Evolutionary conservation across 2,113 vertebrate species (phyloP), one percentile per base, ranked within the genome.

Genomic region (Amphiprion percula): DNA sequence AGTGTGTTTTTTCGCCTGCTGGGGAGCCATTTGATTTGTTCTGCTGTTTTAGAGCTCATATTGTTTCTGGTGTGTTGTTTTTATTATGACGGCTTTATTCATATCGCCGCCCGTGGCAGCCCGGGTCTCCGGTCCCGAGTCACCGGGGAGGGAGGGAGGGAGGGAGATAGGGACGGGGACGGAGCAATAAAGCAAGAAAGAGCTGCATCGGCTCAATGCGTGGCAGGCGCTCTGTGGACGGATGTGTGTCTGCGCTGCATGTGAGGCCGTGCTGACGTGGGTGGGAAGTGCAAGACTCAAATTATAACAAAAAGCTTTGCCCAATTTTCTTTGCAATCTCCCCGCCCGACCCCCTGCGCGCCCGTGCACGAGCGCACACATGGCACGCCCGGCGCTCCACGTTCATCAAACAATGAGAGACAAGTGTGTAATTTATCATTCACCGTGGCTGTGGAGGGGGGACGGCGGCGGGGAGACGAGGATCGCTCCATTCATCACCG

Each of bases 61-160:
- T 91, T 91, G 87, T 90, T 79, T 87, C 82, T 88, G 77, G 77
- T 77, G 77, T 74, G 71, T 87, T 85, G 80, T 88, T 85, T 91
- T 91, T 89, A 90, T 88, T 80, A 83, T 83, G 85, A 79, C 41
- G 74, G 73, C 73, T 92, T 89, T 89, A 91, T 90, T 91, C 86
- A 87, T 91, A 88, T 88, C 21, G 41, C 68, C 14, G 88, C 91
- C 87, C 49, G 74, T 89, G 83, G 88, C 91, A 41, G 73, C 56
- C 21, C 17, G 9, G 68, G 86, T 81, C 84, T 3, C 69, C 5
- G 30, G 71, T 37, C 84, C 87, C 11, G 85, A 78, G 82, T 69
- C 75, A 77, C 61, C 49, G 1, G 62, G 74, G 84, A 68, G 82
- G 65, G 67, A 64, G 30, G 28, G 28, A 30, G 28, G 28, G 28